A percentile compares a stretch with the other conserved stretches of the same genome.
These are phyloP conservation scores for Hyposmocoma kahamanoa DNA, from an alignment of 1,140 invertebrate species.

Conservation along the genomic window DNA sequence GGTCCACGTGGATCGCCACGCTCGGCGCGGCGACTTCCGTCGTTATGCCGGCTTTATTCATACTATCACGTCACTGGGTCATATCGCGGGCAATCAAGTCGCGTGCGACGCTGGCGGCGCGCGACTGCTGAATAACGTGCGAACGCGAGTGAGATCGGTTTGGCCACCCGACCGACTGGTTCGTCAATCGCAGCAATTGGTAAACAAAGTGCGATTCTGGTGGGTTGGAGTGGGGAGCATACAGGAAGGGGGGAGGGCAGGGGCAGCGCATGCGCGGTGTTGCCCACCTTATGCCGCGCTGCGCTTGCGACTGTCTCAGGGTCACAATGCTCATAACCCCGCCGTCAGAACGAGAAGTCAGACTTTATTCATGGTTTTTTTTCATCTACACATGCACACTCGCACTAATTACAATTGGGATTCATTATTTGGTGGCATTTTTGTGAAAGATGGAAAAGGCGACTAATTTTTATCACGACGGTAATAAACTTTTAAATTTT, in stretches of 20 bases:
- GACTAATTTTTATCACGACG: too few relatives aligned
- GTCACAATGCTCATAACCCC: too few relatives aligned
- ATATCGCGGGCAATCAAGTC: constrained; percentile 56
- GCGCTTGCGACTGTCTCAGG: constrained; percentile 37
- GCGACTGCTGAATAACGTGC: constrained; percentile 44
- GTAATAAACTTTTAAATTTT: too few relatives aligned
- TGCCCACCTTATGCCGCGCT: constrained; percentile 35
- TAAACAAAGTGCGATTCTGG: constrained; percentile 64
- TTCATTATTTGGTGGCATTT: too few relatives aligned
- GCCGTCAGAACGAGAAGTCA: too few relatives aligned
- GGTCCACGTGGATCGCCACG: constrained; percentile 57
- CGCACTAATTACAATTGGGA: too few relatives aligned
- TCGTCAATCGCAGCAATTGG: constrained; percentile 67
- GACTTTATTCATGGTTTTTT: too few relatives aligned
- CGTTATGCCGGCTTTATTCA: constrained; percentile 57
- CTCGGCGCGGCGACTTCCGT: constrained; percentile 52
- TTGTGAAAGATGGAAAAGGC: too few relatives aligned
- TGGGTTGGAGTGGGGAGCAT: constrained; percentile 42
- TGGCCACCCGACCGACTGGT: constrained; percentile 50
- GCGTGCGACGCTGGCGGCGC: constrained; percentile 54
- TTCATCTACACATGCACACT: too few relatives aligned
- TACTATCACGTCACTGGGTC: constrained; percentile 64
- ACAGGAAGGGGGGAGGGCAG: constrained; percentile 32
- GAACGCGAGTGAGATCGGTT: constrained; percentile 44
- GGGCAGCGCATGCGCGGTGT: constrained; percentile 46